phyloP scores from a whole-genome alignment of 2,797 vertebrate species.

The Huso huso region DNA sequence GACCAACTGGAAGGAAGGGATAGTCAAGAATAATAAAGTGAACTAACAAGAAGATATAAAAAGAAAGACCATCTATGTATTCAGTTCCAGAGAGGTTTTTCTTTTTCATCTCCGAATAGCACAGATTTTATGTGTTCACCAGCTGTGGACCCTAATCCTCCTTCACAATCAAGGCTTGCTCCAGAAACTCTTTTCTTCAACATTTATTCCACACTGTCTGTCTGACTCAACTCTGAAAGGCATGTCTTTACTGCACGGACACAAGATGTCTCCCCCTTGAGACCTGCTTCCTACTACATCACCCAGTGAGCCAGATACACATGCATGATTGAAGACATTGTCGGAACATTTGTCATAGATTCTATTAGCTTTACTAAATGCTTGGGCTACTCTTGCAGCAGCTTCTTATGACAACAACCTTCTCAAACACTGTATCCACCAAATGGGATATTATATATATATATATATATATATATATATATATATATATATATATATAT shows the following conservation, averaged over 20 bases:
- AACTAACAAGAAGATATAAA: constrained; percentile 21
- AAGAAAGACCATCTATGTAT: constrained; percentile 27
- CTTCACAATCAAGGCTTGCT: constrained; percentile 43
- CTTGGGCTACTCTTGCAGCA: neutral
- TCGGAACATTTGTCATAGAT: no score
- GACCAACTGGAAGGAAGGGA: constrained; percentile 22
- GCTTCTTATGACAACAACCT: neutral
- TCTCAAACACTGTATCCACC: no score
- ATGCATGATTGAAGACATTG: no score
- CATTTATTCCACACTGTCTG: constrained; percentile 28
- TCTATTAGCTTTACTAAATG: no score
- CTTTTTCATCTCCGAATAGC: constrained; percentile 58
- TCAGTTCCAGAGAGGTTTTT: constrained; percentile 38
- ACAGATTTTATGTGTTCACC: constrained; percentile 70
- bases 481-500: constrained; percentile 13
- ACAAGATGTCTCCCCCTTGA: constrained; percentile 2
- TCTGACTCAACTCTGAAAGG: constrained; percentile 31
- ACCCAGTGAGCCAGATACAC: no score
- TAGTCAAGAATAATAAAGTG: constrained; percentile 29
- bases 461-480: constrained; percentile 11
- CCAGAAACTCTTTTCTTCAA: constrained; percentile 24
- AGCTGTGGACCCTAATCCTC: constrained; percentile 59
- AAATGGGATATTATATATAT: constrained; percentile 1
- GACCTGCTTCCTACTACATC: no score
- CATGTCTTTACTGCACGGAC: neutral